phyloP scores from a whole-genome alignment of 2,888 invertebrate genomes.

The Oligia strigilis region DNA sequence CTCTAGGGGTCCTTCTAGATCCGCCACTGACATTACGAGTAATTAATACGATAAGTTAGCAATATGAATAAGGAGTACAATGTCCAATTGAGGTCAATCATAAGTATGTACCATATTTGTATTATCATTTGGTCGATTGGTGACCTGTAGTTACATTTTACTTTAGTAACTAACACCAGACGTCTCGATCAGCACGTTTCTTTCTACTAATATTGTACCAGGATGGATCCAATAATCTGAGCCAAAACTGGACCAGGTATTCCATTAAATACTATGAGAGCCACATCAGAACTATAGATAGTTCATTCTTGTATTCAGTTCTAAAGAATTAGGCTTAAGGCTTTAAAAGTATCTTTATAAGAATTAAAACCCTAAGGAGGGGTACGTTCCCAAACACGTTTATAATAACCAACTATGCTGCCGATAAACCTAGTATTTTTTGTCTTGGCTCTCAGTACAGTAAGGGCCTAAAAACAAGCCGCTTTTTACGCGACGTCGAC shows the following conservation, averaged over 20 bases:
- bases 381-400: conserved; percentile 22
- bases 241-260: conserved; percentile 21
- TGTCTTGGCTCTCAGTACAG: conserved; percentile 44
- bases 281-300: conserved; percentile 28
- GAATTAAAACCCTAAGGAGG: conserved; percentile 20
- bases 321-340: conserved; percentile 7
- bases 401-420: conserved; percentile 41
- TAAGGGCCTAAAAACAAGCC: neutral
- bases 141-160: neutral
- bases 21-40: conserved; percentile 4
- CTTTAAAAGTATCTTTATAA: conserved; percentile 18
- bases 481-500: neutral
- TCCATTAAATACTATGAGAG: conserved; percentile 34
- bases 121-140: neutral
- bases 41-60: neutral
- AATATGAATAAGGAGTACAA: conserved; percentile 17
- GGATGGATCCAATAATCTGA: neutral
- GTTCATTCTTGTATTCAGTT: conserved; percentile 20
- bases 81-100: conserved; percentile 23
- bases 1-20: neutral
- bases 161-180: neutral
- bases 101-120: neutral
- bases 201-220: neutral
- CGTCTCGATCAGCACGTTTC: neutral
- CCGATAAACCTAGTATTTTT: conserved; percentile 25